Conservation (phyloP, 30 jellyfish, hydroid and myxozoan genomes). For the Aurelia sp. region DNA sequence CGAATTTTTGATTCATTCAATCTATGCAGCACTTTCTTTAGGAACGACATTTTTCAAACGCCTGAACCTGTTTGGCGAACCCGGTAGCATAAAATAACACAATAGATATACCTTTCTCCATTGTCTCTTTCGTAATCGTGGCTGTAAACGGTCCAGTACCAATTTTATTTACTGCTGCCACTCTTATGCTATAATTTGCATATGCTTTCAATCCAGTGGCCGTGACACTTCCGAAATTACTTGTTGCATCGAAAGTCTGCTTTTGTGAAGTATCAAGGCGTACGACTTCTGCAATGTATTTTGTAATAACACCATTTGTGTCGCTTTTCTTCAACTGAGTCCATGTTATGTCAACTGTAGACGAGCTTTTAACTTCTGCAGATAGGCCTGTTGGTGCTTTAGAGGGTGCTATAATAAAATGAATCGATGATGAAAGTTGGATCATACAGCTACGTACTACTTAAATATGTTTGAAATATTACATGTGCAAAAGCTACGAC, state of each 20-base stretch:
- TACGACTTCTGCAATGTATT: background rate
- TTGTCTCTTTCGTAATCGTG: constrained; percentile 24
- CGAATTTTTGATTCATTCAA: no score
- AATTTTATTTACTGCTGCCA: constrained; percentile 62
- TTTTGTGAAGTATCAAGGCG: background rate
- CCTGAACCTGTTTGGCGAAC: no score
- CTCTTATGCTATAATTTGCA: constrained; percentile 48
- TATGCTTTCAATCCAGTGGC: constrained; percentile 46
- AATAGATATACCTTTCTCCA: constrained; percentile 40
- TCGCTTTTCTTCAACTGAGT: constrained; percentile 37
- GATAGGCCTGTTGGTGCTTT: constrained; percentile 39
- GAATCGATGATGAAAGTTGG: no score
- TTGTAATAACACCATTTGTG: constrained; percentile 54
- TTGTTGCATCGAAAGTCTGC: background rate
- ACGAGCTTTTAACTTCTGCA: background rate
- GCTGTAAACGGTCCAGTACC: constrained; percentile 57
- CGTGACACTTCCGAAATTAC: background rate
- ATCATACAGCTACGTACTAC: no score
- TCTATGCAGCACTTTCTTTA: no score
- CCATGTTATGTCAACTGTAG: constrained; percentile 48
- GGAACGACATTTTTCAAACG: no score
- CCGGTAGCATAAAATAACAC: no score
- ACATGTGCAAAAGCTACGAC: no score
- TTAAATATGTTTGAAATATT: no score
- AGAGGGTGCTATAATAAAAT: constrained; percentile 44